Evolutionary conservation across 2,797 vertebrate species (phyloP).

Genomic region (Notoglanidium macrostoma): DNA sequence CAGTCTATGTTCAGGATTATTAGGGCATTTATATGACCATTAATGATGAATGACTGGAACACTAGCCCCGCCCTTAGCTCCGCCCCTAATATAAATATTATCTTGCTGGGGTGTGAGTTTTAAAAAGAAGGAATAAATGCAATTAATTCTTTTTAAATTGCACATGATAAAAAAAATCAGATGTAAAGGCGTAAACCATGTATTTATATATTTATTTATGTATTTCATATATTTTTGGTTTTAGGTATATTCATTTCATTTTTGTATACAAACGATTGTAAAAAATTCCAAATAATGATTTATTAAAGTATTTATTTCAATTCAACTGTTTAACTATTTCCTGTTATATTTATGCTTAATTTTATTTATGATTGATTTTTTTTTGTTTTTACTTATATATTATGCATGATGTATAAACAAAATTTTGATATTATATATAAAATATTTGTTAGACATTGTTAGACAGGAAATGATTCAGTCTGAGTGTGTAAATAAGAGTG

Average conservation of each 20-base stretch:
- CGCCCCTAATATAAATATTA: background rate
- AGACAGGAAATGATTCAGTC: background rate
- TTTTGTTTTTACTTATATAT: background rate
- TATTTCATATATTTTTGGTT: background rate
- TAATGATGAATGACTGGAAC: background rate
- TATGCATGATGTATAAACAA: background rate
- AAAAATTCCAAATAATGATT: background rate
- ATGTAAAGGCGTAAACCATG: background rate
- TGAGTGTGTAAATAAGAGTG: background rate
- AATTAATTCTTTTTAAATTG: background rate
- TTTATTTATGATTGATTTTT: background rate
- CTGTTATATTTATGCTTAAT: background rate
- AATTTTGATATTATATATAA: background rate
- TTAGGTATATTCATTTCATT: background rate
- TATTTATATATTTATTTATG: background rate
- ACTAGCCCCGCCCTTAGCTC: background rate
- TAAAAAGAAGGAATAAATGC: no score
- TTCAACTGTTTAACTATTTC: background rate
- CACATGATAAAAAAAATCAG: background rate
- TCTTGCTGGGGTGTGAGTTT: background rate
- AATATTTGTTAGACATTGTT: background rate
- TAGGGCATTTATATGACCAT: background rate
- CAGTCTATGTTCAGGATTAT: background rate
- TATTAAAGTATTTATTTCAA: background rate
- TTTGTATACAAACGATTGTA: background rate